Evolutionary conservation across 2,797 vertebrate genomes (phyloP), one percentile per base, ranked within the genome.

Genomic region (Falco biarmicus): DNA sequence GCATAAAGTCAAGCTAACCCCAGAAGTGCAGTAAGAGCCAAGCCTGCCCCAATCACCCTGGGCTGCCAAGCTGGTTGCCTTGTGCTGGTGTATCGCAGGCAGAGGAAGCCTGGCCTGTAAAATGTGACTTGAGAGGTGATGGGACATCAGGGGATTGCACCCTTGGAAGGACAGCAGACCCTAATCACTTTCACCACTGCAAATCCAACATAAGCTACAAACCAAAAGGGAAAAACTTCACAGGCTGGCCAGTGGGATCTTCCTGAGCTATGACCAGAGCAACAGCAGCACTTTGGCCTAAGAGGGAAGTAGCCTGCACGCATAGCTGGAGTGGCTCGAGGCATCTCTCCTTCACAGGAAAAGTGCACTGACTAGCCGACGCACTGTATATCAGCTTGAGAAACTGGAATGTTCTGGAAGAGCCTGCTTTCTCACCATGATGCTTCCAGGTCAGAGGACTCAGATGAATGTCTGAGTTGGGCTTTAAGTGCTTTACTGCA

Each of bases 41-140:
- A 84, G 57, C 31, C 56, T 87, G 84, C 17, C 41, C 63, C 34
- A 11, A 11, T 13, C 24, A 53, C 19, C 24, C 45, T 43, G 47
- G 31, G 50, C 37, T 82, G 84, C 70, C 86, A 73, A n/a, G 34
- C 31, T 77, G 64, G 9, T 43, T 68, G 22, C 34, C 50, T 65
- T 17, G 2, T 14, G 5, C 4, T 54, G 61, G 6, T 37, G 43
- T 37, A 47, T 10, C 4, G 1, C 2, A 4, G 43, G 19, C 51
- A 80, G 15, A 56, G 71, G 75, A 70, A 85, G 28, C 39, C 75
- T 39, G 68, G 51, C 45, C 89, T 89, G 48, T 32, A 74, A 74
- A 87, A 87, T 14, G 15, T 37, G 68, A 61, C 64, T 20, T 48
- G 60, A 50, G 64, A 88, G 57, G 68, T 10, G 59, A 66, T 16